phyloP scores from a whole-genome alignment of 2,113 vertebrate genomes.

The Anoura caudifer region DNA sequence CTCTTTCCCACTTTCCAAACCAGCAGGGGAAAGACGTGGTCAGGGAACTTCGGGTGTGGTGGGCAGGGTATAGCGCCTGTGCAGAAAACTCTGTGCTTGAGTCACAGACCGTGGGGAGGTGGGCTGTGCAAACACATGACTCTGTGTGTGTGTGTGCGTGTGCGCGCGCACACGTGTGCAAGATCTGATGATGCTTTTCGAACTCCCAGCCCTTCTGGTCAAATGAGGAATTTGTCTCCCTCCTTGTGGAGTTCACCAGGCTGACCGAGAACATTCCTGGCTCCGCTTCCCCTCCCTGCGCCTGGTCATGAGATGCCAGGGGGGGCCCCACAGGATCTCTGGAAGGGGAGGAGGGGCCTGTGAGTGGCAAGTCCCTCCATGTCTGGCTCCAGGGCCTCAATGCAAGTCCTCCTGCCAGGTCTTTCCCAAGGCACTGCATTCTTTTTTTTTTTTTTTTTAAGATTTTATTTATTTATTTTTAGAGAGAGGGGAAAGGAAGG shows the following conservation, averaged over 20 bases:
- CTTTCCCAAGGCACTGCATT: background rate
- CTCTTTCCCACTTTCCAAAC: background rate
- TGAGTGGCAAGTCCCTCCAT: background rate
- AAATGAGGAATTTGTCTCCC: background rate
- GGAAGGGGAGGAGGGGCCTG: background rate
- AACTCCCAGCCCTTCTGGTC: background rate
- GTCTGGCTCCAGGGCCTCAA: background rate
- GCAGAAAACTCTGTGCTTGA: background rate
- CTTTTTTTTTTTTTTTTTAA: background rate
- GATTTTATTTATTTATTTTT: too few relatives aligned
- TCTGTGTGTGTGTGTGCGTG: too few relatives aligned
- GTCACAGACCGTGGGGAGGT: background rate
- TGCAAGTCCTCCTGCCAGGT: background rate
- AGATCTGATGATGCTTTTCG: background rate
- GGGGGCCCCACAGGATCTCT: background rate
- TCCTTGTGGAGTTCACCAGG: background rate
- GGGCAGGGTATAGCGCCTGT: rapidly evolving
- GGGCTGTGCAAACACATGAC: background rate
- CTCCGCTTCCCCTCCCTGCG: background rate
- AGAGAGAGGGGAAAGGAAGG: too few relatives aligned
- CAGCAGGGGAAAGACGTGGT: background rate
- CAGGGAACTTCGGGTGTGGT: background rate
- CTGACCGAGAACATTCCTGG: background rate
- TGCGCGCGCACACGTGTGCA: rapidly evolving
- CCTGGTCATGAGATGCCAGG: background rate